These are phyloP conservation scores for Mormyrops attenuatus DNA, from an alignment of 2,797 vertebrate species.

Conservation along the genomic window DNA sequence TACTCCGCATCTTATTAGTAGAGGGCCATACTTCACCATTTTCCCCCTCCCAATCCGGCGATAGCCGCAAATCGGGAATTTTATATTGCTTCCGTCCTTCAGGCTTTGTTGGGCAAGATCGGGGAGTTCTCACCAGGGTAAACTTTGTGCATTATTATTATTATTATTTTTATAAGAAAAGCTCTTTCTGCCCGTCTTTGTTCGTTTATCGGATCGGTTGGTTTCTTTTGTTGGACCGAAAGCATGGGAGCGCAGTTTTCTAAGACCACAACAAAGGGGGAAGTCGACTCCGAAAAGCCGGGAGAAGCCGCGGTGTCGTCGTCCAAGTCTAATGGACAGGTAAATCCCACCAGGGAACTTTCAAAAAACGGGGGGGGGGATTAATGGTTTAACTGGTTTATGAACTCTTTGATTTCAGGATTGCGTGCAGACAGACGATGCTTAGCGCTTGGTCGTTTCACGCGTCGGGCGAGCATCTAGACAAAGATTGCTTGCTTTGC, in stretches of 20 bases:
- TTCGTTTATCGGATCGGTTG: constrained; percentile 88
- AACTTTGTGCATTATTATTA: constrained; percentile 30
- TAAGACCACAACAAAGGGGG: constrained; percentile 93
- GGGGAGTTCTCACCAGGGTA: constrained; percentile 31
- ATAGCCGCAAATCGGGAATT: constrained; percentile 73
- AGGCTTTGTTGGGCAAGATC: constrained; percentile 50
- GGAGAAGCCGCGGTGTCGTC: constrained; percentile 83
- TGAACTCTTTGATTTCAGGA: constrained; percentile 11
- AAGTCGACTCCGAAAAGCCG: constrained; percentile 77
- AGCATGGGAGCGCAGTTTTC: constrained; percentile 99
- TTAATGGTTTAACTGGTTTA: constrained; percentile 21
- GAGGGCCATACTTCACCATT: constrained; percentile 96
- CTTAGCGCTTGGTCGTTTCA: not conserved
- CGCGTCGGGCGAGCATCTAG: not conserved
- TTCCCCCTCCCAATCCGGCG: constrained; percentile 56
- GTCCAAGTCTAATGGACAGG: constrained; percentile 92
- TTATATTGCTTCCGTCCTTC: constrained; percentile 64
- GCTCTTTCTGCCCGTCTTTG: constrained; percentile 71
- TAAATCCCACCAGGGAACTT: constrained; percentile 47
- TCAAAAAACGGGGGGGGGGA: constrained; percentile 8
- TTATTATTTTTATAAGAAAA: constrained; percentile 50
- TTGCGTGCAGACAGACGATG: not conserved
- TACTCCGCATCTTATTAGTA: constrained; percentile 99
- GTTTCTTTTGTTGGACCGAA: constrained; percentile 90
- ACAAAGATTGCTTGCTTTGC: not conserved